These are phyloP conservation scores for Drosophila pseudotalamancana DNA, from an alignment of 2,888 invertebrate species.

Conservation along the genomic window DNA sequence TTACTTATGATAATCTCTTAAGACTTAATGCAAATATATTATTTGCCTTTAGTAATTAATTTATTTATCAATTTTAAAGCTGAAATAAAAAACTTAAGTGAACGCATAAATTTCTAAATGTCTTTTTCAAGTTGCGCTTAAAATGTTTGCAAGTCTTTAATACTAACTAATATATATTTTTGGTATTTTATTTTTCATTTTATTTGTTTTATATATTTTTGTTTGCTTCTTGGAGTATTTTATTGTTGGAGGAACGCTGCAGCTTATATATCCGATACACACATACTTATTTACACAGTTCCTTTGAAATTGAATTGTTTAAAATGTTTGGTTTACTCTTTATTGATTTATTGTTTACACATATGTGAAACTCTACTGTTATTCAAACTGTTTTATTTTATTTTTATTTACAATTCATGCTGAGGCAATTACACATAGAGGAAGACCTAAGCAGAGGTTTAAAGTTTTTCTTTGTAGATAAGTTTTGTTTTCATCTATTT, in stretches of 20 bases:
- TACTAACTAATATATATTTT: constrained; percentile 52
- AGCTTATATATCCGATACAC: constrained; percentile 30
- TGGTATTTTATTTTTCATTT: neutral
- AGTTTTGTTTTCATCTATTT: neutral
- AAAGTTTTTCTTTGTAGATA: neutral
- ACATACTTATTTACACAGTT: constrained; percentile 64
- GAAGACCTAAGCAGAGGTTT: neutral
- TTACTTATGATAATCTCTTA: constrained; percentile 63
- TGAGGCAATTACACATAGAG: neutral
- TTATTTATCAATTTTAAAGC: constrained; percentile 11
- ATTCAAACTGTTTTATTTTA: neutral
- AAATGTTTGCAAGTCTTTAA: constrained; percentile 48
- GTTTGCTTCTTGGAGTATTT: constrained; percentile 28
- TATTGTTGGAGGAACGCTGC: constrained; percentile 48
- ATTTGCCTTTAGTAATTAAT: constrained; percentile 27
- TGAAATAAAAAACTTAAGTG: constrained; percentile 18
- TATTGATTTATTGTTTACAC: constrained; percentile 40
- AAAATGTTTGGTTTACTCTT: constrained; percentile 4
- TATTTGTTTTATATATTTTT: constrained; percentile 8
- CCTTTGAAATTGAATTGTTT: constrained; percentile 19
- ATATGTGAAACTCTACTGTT: constrained; percentile 37
- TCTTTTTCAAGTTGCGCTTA: constrained; percentile 38
- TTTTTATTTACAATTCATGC: constrained; percentile 32
- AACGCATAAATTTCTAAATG: no score
- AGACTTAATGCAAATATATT: constrained; percentile 52